These are phyloP conservation scores for Dione vanillae DNA, from an alignment of 2,888 invertebrate genomes.

Conservation along the genomic window DNA sequence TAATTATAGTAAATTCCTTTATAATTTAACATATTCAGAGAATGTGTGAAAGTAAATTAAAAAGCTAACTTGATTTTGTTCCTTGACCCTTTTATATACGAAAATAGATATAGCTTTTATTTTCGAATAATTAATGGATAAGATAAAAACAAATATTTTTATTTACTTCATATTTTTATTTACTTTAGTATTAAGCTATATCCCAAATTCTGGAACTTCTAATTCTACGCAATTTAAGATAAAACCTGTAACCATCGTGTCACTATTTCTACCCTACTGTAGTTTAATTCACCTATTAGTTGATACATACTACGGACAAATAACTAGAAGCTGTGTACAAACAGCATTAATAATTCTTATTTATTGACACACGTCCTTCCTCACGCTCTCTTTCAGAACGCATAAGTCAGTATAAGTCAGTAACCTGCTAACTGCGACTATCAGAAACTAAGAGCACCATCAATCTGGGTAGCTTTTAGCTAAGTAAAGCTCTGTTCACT, in stretches of 20 bases:
- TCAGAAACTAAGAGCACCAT: conserved; percentile 46
- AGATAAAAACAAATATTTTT: too few species aligned
- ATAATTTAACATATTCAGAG: too few species aligned
- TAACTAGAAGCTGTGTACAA: conserved; percentile 17
- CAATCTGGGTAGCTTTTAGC: conserved; percentile 51
- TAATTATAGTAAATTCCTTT: background rate
- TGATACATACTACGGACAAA: conserved; percentile 6
- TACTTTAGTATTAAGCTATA: too few species aligned
- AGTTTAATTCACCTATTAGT: background rate
- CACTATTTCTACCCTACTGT: background rate
- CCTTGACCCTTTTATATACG: too few species aligned
- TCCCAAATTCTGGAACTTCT: too few species aligned
- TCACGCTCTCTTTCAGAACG: conserved; percentile 32
- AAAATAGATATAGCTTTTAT: too few species aligned
- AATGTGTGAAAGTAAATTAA: too few species aligned
- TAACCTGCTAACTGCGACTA: conserved; percentile 39
- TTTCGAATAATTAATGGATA: too few species aligned
- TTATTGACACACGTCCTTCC: conserved; percentile 38
- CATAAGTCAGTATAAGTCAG: conserved; percentile 41
- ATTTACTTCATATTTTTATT: too few species aligned
- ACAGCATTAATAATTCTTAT: conserved; percentile 40
- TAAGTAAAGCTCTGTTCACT: conserved; percentile 36
- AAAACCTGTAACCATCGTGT: too few species aligned
- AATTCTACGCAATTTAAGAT: too few species aligned
- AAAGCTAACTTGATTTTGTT: too few species aligned